phyloP scores from a whole-genome alignment of 1,140 invertebrate species.

The Drosophila leontia region DNA sequence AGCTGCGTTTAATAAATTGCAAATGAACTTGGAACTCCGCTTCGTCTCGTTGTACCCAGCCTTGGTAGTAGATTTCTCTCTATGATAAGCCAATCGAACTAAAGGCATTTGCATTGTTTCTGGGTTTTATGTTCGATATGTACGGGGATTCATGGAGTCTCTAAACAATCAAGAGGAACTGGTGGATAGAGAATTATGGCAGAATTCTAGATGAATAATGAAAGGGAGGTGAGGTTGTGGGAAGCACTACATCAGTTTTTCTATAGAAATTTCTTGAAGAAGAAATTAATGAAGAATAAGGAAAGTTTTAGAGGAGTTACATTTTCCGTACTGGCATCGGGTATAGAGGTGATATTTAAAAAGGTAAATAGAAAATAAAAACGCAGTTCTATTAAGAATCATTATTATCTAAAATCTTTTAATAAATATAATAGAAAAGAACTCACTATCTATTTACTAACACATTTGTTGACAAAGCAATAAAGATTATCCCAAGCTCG shows the following conservation, averaged over 20 bases:
- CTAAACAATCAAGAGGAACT: constrained; percentile 30
- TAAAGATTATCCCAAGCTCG: constrained; percentile 6
- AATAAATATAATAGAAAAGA: not conserved
- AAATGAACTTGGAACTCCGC: constrained; percentile 62
- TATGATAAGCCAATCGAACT: constrained; percentile 41
- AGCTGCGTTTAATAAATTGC: constrained; percentile 75
- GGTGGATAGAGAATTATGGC: constrained; percentile 11
- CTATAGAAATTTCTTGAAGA: not conserved
- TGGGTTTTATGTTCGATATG: constrained; percentile 20
- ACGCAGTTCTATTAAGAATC: not conserved
- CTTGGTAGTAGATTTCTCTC: constrained; percentile 28
- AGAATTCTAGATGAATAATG: constrained; percentile 10
- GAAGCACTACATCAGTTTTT: not conserved
- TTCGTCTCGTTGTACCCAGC: not conserved
- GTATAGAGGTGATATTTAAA: not conserved
- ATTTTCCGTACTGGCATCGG: not conserved
- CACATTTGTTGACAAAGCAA: constrained; percentile 12
- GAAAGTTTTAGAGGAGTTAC: not conserved
- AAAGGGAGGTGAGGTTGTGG: not conserved
- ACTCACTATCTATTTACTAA: not conserved
- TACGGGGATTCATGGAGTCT: constrained; percentile 8
- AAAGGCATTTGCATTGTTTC: constrained; percentile 44
- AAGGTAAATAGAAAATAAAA: not conserved
- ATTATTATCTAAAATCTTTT: not conserved
- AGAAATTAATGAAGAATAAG: not conserved